These are phyloP conservation scores for Agraylea sexmaculata DNA, from an alignment of 1,140 invertebrate species.

Conservation along the genomic window DNA sequence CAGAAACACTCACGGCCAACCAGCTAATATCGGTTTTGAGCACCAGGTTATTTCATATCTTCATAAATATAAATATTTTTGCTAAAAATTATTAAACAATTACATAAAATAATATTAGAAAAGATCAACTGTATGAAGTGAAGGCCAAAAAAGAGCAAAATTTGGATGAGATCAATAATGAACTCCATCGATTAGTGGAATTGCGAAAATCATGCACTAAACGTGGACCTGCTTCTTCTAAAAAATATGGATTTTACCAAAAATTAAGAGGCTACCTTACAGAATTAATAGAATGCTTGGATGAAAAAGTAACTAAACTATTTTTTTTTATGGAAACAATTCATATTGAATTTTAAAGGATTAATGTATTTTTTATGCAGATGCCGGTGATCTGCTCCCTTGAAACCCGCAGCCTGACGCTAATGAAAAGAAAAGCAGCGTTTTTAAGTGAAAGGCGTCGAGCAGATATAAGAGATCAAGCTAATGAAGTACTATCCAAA, in stretches of 20 bases:
- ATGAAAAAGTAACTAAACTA: conserved; percentile 60
- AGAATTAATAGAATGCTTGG: conserved; percentile 93
- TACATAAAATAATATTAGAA: too few relatives aligned
- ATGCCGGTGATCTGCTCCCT: conserved; percentile 63
- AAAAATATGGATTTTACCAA: conserved; percentile 85
- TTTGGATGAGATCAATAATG: conserved; percentile 38
- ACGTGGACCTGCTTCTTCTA: conserved; percentile 55
- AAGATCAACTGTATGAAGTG: conserved; percentile 50
- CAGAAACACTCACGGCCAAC: conserved; percentile 19
- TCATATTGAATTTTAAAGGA: conserved; percentile 17
- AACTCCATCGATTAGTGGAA: conserved; percentile 46
- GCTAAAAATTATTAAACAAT: too few relatives aligned
- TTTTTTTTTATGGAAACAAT: conserved; percentile 13
- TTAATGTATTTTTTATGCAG: conserved; percentile 41
- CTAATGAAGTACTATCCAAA: conserved; percentile 66
- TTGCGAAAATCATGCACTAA: conserved; percentile 49
- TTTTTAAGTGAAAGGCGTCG: conserved; percentile 70
- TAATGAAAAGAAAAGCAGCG: conserved; percentile 58
- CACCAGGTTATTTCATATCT: conserved; percentile 16
- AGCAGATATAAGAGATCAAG: conserved; percentile 86
- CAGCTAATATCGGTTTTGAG: conserved; percentile 25
- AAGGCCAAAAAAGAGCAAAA: conserved; percentile 41
- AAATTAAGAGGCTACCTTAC: conserved; percentile 90
- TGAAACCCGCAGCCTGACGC: conserved; percentile 62
- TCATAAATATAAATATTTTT: neutral